Percentiles rank a stretch among this genome's conserved stretches.
These are phyloP conservation scores for Mimumesa dahlbomi DNA, from an alignment of 2,888 invertebrate species.

Conservation along the genomic window DNA sequence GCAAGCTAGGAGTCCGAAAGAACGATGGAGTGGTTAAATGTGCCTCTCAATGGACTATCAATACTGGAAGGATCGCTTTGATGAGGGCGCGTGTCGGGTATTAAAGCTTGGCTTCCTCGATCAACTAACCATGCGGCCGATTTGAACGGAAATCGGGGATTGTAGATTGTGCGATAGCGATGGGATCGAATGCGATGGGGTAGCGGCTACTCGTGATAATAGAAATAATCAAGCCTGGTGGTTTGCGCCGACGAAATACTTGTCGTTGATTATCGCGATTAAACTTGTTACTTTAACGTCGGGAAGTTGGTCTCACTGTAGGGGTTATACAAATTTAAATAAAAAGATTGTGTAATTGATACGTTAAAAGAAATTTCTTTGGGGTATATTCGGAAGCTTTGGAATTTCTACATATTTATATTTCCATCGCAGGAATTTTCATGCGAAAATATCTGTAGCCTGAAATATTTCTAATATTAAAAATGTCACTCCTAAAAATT, in stretches of 20 bases:
- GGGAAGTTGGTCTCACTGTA: too few relatives aligned
- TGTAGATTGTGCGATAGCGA: conserved; percentile 33
- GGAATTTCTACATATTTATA: too few relatives aligned
- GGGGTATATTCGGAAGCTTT: too few relatives aligned
- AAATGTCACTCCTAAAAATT: too few relatives aligned
- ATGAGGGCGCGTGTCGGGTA: conserved; percentile 65
- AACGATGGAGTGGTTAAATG: conserved; percentile 67
- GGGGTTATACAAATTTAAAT: too few relatives aligned
- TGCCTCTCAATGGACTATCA: conserved; percentile 57
- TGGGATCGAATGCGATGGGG: conserved; percentile 35
- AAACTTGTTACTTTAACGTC: too few relatives aligned
- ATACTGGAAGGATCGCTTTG: conserved; percentile 62
- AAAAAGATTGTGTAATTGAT: too few relatives aligned
- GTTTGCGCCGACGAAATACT: neutral
- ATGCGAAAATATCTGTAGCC: too few relatives aligned
- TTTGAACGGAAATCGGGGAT: conserved; percentile 32
- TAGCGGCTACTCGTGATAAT: conserved; percentile 15
- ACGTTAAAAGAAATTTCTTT: too few relatives aligned
- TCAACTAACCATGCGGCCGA: conserved; percentile 40
- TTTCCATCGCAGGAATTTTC: too few relatives aligned
- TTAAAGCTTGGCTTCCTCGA: conserved; percentile 51
- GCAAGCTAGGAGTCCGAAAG: conserved; percentile 38
- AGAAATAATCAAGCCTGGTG: conserved; percentile 2
- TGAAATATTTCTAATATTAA: too few relatives aligned
- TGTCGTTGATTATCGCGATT: too few relatives aligned